Evolutionary conservation across 2,888 invertebrate species (phyloP), one percentile per base, ranked within the genome.

Genomic region (Elysia crispata): DNA sequence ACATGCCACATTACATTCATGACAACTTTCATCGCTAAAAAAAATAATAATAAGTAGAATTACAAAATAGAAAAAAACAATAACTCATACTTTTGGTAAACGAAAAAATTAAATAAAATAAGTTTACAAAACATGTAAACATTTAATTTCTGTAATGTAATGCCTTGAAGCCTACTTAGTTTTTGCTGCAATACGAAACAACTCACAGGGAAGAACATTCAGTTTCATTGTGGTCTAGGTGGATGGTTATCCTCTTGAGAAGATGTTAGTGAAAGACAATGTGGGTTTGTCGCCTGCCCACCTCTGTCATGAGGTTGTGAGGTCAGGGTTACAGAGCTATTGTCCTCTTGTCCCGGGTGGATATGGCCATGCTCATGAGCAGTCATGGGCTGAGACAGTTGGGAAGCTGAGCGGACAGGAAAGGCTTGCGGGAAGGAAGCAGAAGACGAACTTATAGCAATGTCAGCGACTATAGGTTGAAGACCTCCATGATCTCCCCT

Each of bases 181-280:
- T 41, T n/a, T 41, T 41, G 41, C 41, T 41, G 41, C 41, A 41
- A 41, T n/a, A n/a, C n/a, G 13, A 54, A 54, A 54, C 3, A 60
- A 25, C 3, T 60, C 60, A 60, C 60, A 13, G n/a, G 60, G 41
- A 41, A 41, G 41, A 41, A 41, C 41, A 60, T 23, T 5, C 25
- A 25, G 6, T n/a, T 41, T 67, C 54, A 77, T 41, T 72, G 62
- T 57, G 77, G 77, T 77, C 72, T 77, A 11, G 77, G 41, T 30
- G 60, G 25, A 72, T 62, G 31, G 41, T 60, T 57, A 28, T 60
- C 70, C n/a, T 72, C 77, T 18, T 77, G 69, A 25, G 69, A 3
- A 41, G 41, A n/a, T 60, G 77, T 41, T 33, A 77, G 41, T 70
- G 77, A 77, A 77, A 77, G 77, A 77, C 77, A 70, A 33, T 72